These are phyloP conservation scores for Pachydiplax longipennis DNA, from an alignment of 2,888 invertebrate species.

Conservation along the genomic window DNA sequence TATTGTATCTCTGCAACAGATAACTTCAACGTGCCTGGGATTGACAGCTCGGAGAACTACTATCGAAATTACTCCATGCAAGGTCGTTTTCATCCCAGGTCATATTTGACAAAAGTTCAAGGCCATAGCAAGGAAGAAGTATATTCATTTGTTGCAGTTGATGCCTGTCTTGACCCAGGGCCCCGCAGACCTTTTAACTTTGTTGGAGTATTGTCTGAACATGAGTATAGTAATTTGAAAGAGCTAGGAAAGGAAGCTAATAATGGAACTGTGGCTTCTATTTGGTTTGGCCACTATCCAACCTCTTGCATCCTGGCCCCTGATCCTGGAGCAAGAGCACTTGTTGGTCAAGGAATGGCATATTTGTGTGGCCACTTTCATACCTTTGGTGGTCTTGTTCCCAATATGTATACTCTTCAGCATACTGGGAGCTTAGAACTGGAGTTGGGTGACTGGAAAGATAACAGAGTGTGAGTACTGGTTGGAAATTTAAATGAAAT, in stretches of 20 bases:
- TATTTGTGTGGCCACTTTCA: constrained; percentile 93
- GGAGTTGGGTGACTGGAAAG: constrained; percentile 93
- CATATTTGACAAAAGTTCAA: constrained; percentile 72
- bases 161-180: constrained; percentile 88
- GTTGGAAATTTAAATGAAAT: constrained; percentile 49
- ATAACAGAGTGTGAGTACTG: constrained; percentile 76
- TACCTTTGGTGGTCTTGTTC: constrained; percentile 78
- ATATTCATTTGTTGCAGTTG: constrained; percentile 85
- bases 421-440: constrained; percentile 83
- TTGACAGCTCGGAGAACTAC: constrained; percentile 75
- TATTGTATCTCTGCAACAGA: constrained; percentile 67
- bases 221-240: constrained; percentile 67
- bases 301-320: constrained; percentile 82
- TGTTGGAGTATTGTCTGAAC: constrained; percentile 73
- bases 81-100: constrained; percentile 72
- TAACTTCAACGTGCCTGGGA: constrained; percentile 82
- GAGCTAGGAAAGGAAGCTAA: constrained; percentile 65
- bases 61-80: constrained; percentile 82
- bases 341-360: constrained; percentile 72
- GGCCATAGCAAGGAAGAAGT: constrained; percentile 65
- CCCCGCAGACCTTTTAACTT: constrained; percentile 90
- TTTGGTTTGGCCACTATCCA: constrained; percentile 92
- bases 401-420: constrained; percentile 87
- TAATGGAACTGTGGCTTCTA: constrained; percentile 66
- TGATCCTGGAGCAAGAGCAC: constrained; percentile 62